Base-by-base conservation (phyloP, 30 jellyfish, hydroid and myxozoan species). In the Chrysaora quinquecirrha region DNA sequence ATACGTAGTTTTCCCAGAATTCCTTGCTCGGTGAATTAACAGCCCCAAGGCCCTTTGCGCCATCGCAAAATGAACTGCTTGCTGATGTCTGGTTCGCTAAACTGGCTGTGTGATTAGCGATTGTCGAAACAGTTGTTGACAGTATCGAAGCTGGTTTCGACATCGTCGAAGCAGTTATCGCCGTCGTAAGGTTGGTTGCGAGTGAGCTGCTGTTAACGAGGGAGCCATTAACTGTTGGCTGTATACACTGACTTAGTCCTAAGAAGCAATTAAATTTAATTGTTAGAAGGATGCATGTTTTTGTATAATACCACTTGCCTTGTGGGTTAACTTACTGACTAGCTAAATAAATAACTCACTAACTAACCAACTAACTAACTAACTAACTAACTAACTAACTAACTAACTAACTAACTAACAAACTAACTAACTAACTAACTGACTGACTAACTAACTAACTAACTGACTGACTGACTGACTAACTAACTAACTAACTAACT, bases 1-100 rank as follows among this genome's bases (percentile, higher is more conserved):
- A 68, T 34, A 93, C 96, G 38, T 76, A 75, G 12, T 95, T 86
- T 49, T 93, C 98, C 96, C 96, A 93, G 85, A 74, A 93, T 61
- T 93, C 97, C 54, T 86, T 82, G 73, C 96, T 93, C 20, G 98
- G 98, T 9, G 96, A 83, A 67, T 27, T 79, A 20, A 76, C 83
- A 10, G 6, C 48, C 62, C 38, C 25, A 24, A 80, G 56, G 9
- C 54, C 46, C 20, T 33, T 34, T 9, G 67, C 47, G n/a, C 34
- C 47, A 3, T 82, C 20, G 10, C 79, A 66, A 11, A 47, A 29
- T 18, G 87, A 22, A 2, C 76, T 50, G 29, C 22, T 22, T 30
- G 46, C 48, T 30, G 75, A 21, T 20, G 73, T 21, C n/a, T 22
- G 38, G 31, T 28, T 48, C 21, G 32, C 48, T 12, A 31, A 18